phyloP scores from a whole-genome alignment of 2,113 vertebrate genomes.

The Elgaria multicarinata region DNA sequence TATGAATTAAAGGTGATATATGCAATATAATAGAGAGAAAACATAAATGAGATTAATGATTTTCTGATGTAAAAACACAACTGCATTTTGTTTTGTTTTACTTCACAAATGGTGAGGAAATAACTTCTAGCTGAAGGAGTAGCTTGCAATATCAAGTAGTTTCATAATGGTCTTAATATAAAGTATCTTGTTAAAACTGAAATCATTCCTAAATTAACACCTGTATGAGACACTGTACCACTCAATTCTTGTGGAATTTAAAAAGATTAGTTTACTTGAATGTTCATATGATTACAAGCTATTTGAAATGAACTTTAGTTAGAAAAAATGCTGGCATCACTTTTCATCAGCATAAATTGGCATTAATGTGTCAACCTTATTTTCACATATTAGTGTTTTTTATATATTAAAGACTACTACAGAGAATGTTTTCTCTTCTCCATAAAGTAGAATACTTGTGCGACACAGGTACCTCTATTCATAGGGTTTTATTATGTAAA shows the following conservation, averaged over 20 bases:
- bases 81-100: not conserved
- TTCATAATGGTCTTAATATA: slow-evolving; percentile 68
- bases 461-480: slow-evolving; percentile 69
- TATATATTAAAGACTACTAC: slow-evolving; percentile 76
- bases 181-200: slow-evolving; percentile 56
- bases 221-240: slow-evolving; percentile 71
- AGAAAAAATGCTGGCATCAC: slow-evolving; percentile 66
- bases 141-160: slow-evolving; percentile 60
- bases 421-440: slow-evolving; percentile 65
- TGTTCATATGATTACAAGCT: slow-evolving; percentile 76
- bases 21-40: slow-evolving; percentile 32
- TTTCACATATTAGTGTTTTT: slow-evolving; percentile 73
- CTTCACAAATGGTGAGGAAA: slow-evolving; percentile 43
- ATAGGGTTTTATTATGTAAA: slow-evolving; percentile 69
- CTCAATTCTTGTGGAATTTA: slow-evolving; percentile 65
- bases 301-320: slow-evolving; percentile 74
- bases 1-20: not conserved
- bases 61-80: slow-evolving; percentile 21
- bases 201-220: slow-evolving; percentile 64
- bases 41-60: slow-evolving; percentile 50
- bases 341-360: slow-evolving; percentile 70
- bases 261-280: slow-evolving; percentile 75
- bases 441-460: slow-evolving; percentile 67
- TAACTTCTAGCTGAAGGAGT: slow-evolving; percentile 47
- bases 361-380: slow-evolving; percentile 73